Base-by-base conservation (phyloP, 2,113 vertebrate genomes). In the Indri indri region DNA sequence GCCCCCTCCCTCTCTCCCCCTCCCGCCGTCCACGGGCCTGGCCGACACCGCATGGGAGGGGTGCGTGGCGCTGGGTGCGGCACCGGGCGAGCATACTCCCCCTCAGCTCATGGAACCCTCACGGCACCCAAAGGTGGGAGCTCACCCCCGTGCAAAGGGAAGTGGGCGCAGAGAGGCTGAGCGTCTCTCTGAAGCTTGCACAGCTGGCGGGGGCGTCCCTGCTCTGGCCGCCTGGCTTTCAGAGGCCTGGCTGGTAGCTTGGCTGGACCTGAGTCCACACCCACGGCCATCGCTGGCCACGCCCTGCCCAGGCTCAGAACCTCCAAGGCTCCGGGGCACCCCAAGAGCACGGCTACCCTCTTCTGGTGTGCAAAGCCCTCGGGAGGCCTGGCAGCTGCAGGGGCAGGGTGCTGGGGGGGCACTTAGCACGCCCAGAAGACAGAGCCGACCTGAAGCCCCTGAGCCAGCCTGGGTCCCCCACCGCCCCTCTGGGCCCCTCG, bases 51-150 rank as follows among this genome's bases (percentile, higher is more conserved):
- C 12, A 2, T 5, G 4, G 10, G 76, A 40, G 2, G 22, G 34
- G 2, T 2, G 1, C 18, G 0, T 4, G 42, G 30, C 1, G 11
- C 47, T 1, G 3, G 23, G 32, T 11, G 4, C 47, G 8, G 40
- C 37, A 6, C 65, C 2, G 5, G 52, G 37, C 12, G 66, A 59
- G 23, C 12, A 4, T 54, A 5, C 40, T 30, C 0, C 14, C 34
- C 77, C 47, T n/a, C 12, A 0, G n/a, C 8, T n/a, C 47, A 0
- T 0, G 2, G 52, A 5, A 8, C 11, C 32, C 37, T 54, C 3
- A 1, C 18, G 2, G 30, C 23, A 10, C 23, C 74, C 30, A 11
- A 17, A 16, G 8, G 37, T 27, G 5, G 42, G 34, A 17, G 8
- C 2, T 25, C 80, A 17, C 25, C 42, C 82, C 82, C 27, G 7